A percentile compares a stretch with the other conserved stretches of the same genome.
These are phyloP conservation scores for Apogon talboti DNA, from an alignment of 2,797 vertebrate species.

Conservation along the genomic window DNA sequence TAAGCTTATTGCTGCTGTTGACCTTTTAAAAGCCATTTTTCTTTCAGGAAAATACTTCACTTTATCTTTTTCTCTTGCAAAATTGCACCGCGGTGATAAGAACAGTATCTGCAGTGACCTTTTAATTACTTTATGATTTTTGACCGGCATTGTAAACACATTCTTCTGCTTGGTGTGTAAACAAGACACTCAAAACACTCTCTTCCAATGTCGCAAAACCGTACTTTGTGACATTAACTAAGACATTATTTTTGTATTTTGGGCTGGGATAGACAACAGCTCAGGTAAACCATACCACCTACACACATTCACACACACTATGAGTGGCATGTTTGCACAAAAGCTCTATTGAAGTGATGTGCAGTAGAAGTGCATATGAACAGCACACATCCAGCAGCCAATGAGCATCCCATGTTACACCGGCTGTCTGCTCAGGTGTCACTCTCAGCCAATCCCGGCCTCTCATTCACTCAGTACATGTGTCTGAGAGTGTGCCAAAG, in stretches of 20 bases:
- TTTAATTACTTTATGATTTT: conserved; percentile 17
- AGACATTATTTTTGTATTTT: conserved; percentile 6
- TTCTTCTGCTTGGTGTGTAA: neutral
- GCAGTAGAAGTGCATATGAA: conserved; percentile 38
- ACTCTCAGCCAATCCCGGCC: conserved; percentile 60
- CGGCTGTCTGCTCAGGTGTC: conserved; percentile 70
- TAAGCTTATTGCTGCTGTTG: conserved; percentile 33
- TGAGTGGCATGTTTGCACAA: conserved; percentile 61
- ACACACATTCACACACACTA: too few species aligned
- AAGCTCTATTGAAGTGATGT: conserved; percentile 59
- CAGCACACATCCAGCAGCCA: conserved; percentile 59
- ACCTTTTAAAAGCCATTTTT: conserved; percentile 34
- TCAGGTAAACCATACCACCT: conserved; percentile 2
- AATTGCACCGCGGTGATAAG: conserved; percentile 31
- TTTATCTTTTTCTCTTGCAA: conserved; percentile 16
- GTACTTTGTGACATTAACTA: neutral
- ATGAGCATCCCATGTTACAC: conserved; percentile 47
- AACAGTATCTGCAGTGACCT: neutral
- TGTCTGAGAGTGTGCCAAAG: conserved; percentile 20
- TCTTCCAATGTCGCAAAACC: neutral
- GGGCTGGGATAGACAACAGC: conserved; percentile 10
- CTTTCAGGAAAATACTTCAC: conserved; percentile 21
- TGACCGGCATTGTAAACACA: conserved; percentile 6
- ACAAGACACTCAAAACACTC: neutral
- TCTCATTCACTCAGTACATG: conserved; percentile 12